Conservation (phyloP, 2,113 vertebrate genomes). For the Herpailurus yagouaroundi region DNA sequence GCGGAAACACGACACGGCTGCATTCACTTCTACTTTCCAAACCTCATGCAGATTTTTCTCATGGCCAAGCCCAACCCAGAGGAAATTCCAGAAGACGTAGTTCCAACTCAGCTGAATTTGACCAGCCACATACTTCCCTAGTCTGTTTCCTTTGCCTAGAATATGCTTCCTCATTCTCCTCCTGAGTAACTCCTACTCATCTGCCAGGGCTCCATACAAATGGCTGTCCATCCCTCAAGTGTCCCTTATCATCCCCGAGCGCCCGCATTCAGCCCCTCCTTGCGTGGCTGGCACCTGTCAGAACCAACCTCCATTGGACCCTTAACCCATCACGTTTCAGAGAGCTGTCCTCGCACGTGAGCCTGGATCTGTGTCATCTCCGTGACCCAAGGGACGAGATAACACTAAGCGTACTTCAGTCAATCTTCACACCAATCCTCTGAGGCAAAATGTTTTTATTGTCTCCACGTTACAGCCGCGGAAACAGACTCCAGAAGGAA, state of each 20-base stretch:
- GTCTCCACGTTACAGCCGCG: not conserved
- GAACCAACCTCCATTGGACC: not conserved
- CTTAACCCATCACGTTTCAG: not conserved
- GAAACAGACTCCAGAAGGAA: not conserved
- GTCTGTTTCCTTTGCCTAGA: not conserved
- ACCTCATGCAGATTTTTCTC: not conserved
- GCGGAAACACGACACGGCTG: fast-evolving
- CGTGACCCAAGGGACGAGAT: not conserved
- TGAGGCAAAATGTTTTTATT: not conserved
- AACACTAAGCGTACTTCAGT: not conserved
- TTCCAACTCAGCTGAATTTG: not conserved
- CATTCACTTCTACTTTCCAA: not conserved
- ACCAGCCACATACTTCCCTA: not conserved
- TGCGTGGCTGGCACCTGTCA: not conserved
- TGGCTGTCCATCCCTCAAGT: not conserved
- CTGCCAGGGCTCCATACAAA: not conserved
- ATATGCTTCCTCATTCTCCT: not conserved
- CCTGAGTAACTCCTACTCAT: not conserved
- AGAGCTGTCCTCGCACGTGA: not conserved
- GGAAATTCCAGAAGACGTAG: not conserved
- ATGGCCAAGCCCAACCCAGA: not conserved
- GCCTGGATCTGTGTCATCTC: not conserved
- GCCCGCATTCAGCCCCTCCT: not conserved
- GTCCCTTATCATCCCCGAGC: not conserved
- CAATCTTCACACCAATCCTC: not conserved